Base-by-base conservation (phyloP, 2,797 vertebrate genomes). In the Prionace glauca region DNA sequence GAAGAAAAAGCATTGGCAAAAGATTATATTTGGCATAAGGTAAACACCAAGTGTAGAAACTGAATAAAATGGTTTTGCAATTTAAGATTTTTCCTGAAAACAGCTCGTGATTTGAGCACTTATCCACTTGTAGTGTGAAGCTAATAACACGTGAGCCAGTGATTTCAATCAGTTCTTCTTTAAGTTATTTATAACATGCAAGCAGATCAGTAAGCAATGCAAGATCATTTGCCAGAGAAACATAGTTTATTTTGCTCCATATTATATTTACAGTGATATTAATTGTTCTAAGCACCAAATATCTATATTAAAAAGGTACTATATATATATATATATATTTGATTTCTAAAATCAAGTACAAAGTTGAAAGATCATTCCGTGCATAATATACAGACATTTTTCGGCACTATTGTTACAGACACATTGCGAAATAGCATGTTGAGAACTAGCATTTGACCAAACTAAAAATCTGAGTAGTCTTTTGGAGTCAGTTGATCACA, bases 221-320 rank as follows among this genome's bases (percentile, higher is more conserved):
- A 71, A 16, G 41, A 72, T 29, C 18, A 95, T 74, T 56, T n/a
- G 24, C 65, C 50, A 45, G 29, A 50, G 62, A 67, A 94, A 94
- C 62, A 90, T 22, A 41, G 90, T 95, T 77, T 56, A 95, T 95
- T 77, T 72, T 74, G 67, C 69, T 95, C 45, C 67, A 95, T 41
- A 77, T n/a, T 77, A 74, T 95, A 94, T 94, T 69, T 94, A 72
- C 92, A 94, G 14, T 94, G 26, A 71, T 67, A 72, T 56, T 50
- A 94, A 74, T 74, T 94, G 41, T 5, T 94, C 93, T 94, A 74
- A 94, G 74, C 69, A 94, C 1, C 88, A 72, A 72, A 71, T 94
- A 94, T 74, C 67, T 74, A 56, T 24, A 94, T 74, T 45, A 74
- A 45, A 26, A 41, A 74, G 24, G 26, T 74, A 1, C 26, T 74